Base-by-base conservation (phyloP, 2,888 invertebrate species). In the Drosophila nigricruria region DNA sequence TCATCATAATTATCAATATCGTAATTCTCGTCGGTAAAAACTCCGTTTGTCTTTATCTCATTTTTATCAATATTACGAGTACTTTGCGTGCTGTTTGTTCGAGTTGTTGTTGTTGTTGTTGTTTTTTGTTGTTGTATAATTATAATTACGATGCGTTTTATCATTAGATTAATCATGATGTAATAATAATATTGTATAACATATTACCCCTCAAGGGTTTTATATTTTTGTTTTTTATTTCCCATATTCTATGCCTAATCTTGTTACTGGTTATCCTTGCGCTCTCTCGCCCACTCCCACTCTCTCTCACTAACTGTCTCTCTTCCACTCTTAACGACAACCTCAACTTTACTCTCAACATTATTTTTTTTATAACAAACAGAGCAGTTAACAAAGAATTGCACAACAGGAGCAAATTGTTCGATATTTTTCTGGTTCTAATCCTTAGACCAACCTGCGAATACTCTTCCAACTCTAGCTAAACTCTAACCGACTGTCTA, bases 301-400 rank as follows among this genome's bases (percentile, higher is more conserved):
- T 30, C 42, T n/a, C 38, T 5, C 57, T 23, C 32, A 14, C 20
- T 50, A 45, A 10, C 40, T 23, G 36, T 40, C 25, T 40, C n/a
- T 23, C 30, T 36, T 18, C 9, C n/a, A 40, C 23, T 59, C 27
- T 42, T 69, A 74, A 84, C 82, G 71, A 71, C 57, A 45, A 64
- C 38, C 76, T 70, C 81, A 83, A 83, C 86, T 74, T 82, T 74
- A 82, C 79, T 68, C 73, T 82, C 82, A 85, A 82, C 83, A 80
- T 82, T 78, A 67, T 65, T 71, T 14, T 36, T 40, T 62, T 54
- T 73, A 78, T 88, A 88, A 81, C 87, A 79, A 88, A 88, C 87
- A 87, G 87, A 88, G 89, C 86, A 87, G 88, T 77, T 86, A 84
- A 84, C 82, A 88, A 87, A 77, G 83, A 88, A 77, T 76, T 79